Base-by-base conservation (phyloP, 2,888 invertebrate genomes). In the Cheilosia vulpina region DNA sequence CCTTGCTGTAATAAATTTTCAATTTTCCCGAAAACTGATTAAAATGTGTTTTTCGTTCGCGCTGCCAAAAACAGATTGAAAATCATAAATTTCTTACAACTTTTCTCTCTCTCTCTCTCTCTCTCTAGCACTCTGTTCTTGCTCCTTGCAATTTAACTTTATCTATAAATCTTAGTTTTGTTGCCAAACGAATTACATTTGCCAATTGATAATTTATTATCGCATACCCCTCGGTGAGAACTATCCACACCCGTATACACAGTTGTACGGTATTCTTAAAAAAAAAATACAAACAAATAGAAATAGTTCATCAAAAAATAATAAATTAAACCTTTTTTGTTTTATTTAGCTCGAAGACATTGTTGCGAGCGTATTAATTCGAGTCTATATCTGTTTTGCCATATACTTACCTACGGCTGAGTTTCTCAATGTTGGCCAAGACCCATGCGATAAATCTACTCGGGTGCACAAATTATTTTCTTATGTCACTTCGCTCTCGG, bases 181-280 rank as follows among this genome's bases (percentile, higher is more conserved):
- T 65, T 80, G 84, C 80, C 83, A 84, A 79, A 73, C 58, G 79
- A 84, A 79, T 84, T 84, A 69, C 69, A 79, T 71, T 84, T 73
- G 73, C 83, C 84, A 80, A 84, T 84, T 84, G 84, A 84, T 84
- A 80, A 84, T 84, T 84, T 80, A 84, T 84, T 80, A 76, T 47
- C 65, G 55, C 69, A 69, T 60, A 19, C 69, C 68, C 21, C 9
- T 13, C 24, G 7, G 24, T 15, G 38, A 15, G 7, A 24, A 6
- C n/a, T n/a, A 21, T 21, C 45, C 11, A 53, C 19, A 9, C 27
- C 53, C 34, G 3, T 7, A 19, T 53, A 47, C 27, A 52, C 27
- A 68, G 60, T 47, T 68, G 72, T 24, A 41, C 19, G 55, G 21
- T 65, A 41, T 62, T 38, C 17, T 57, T 57, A 13, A 24, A 11